These are phyloP conservation scores for Rhynchotus rufescens DNA, from an alignment of 2,797 vertebrate species.

Conservation along the genomic window DNA sequence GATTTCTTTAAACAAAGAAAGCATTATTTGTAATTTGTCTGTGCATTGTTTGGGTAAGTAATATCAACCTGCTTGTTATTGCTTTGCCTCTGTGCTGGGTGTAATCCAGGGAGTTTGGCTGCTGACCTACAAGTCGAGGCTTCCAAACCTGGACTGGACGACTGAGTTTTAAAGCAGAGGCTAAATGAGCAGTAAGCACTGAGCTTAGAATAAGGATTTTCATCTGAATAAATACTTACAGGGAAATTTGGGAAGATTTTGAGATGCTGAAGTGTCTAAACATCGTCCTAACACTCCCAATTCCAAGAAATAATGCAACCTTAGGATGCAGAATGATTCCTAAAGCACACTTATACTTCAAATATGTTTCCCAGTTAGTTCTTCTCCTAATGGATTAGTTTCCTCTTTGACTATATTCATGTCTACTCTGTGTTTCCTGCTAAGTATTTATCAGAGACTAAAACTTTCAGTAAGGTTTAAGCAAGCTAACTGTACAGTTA, in stretches of 20 bases:
- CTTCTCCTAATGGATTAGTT: background rate
- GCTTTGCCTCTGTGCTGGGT: background rate
- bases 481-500: background rate
- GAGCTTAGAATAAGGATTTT: background rate
- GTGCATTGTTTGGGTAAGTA: background rate
- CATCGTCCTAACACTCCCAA: background rate
- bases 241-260: background rate
- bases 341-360: background rate
- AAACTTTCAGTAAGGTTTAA: background rate
- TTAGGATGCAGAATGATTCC: background rate
- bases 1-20: background rate
- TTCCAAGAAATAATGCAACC: background rate
- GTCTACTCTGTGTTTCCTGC: background rate
- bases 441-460: background rate
- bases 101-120: background rate
- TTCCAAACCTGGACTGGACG: background rate
- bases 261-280: background rate
- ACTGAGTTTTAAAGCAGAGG: background rate
- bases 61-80: background rate
- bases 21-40: background rate
- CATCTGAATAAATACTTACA: slow-evolving; percentile 7
- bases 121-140: background rate
- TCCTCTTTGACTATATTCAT: background rate
- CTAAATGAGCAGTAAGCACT: background rate
- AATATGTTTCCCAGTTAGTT: background rate